Evolutionary conservation across 2,888 invertebrate species (phyloP), one percentile per base, ranked within the genome.

Genomic region (Macropis europaea): DNA sequence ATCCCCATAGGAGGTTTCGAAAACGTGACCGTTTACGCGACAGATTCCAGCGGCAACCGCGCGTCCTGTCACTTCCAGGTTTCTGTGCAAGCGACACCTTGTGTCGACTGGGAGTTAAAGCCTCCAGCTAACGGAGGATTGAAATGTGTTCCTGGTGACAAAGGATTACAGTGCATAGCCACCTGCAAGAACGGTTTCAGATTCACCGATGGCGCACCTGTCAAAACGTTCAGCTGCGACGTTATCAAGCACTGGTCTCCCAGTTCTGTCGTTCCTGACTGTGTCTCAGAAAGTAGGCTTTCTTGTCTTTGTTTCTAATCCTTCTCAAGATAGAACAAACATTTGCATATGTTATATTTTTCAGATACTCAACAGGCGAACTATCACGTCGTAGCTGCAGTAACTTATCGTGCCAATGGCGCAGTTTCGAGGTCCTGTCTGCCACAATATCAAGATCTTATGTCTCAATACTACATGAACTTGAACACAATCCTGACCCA

Each of bases 11-110:
- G 97, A 36, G 94, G 94, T 43, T 97, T 96, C 86, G 96, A 97
- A 91, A 97, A 97, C 88, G 97, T 97, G 0, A 97, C 97, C 0
- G 97, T 97, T 2, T 93, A 95, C 60, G 97, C 97, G 2, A 93
- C 94, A 0, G 97, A 98, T 87, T 94, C 94, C 86, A 95, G 93
- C 85, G 97, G 97, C 76, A 98, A 98, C 87, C 93, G 95, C 81
- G 97, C 97, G 0, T 93, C 94, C 30, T 98, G 98, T 87, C 94
- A 97, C 87, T 98, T 98, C 94, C 97, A 97, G 91, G 96, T 95
- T 86, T 96, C 97, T 0, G 97, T 97, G 0, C 96, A 97, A 92
- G 97, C 97, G 0, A 96, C 97, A 0, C 96, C 97, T 11, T 99
- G 99, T 84, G 97, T 97, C 0, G 96, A 97, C 84, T 98, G 98